Percentiles rank a stretch among this genome's conserved stretches.
Conservation (phyloP, 37 sponge, comb jelly and placozoan genomes). For the Mnemiopsis leidyi region DNA sequence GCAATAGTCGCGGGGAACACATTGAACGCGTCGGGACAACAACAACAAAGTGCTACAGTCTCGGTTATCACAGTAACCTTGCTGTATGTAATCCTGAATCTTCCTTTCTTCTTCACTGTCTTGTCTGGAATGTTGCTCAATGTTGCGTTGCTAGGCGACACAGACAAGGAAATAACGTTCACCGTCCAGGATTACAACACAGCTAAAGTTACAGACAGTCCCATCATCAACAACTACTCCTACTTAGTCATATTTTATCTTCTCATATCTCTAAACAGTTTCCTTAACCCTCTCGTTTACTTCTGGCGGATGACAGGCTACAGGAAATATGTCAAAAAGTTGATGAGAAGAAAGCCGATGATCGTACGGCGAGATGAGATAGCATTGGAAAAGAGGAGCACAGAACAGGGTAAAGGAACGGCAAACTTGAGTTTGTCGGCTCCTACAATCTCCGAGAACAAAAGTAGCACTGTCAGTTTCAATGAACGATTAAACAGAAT, state of each 20-base stretch:
- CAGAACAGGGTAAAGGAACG: too few relatives aligned
- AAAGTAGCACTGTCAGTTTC: too few relatives aligned
- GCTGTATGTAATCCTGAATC: background rate
- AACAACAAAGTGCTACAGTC: constrained; percentile 5
- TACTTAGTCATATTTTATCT: constrained; percentile 15
- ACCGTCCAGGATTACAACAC: constrained; percentile 22
- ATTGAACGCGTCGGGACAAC: background rate
- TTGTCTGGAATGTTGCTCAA: background rate
- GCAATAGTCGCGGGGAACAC: background rate
- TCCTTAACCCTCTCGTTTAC: constrained; percentile 30
- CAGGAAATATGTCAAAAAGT: background rate
- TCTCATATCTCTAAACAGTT: constrained; percentile 16
- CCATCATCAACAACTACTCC: background rate
- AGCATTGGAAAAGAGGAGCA: too few relatives aligned
- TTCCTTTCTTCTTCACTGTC: constrained; percentile 20
- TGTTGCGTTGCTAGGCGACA: background rate
- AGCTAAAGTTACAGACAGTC: background rate
- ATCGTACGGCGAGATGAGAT: too few relatives aligned
- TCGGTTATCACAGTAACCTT: constrained; percentile 10
- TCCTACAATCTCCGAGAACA: too few relatives aligned
- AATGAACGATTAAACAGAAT: too few relatives aligned
- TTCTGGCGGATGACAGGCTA: background rate
- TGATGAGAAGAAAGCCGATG: background rate
- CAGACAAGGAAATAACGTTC: background rate
- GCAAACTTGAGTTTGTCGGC: too few relatives aligned